A percentile compares a stretch with the other conserved stretches of the same genome.
phyloP scores from a whole-genome alignment of 2,797 vertebrate genomes.

The Pseudomugil gertrudae region DNA sequence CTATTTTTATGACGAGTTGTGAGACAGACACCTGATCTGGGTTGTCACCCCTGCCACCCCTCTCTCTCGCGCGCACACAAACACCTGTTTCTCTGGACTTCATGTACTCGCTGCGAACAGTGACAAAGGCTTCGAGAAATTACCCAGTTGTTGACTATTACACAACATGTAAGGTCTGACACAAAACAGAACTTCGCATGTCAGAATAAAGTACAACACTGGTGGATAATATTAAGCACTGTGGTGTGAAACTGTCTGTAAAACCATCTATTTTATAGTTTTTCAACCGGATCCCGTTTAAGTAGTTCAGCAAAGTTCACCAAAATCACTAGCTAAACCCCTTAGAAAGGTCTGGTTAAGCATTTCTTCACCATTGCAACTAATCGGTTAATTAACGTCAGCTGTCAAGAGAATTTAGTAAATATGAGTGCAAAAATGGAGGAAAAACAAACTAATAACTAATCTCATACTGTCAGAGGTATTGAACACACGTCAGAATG shows the following conservation, averaged over 20 bases:
- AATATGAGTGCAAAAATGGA: constrained; percentile 15
- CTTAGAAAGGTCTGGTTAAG: background rate
- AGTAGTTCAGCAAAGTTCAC: background rate
- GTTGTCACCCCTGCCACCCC: constrained; percentile 37
- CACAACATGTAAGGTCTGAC: background rate
- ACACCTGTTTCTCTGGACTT: constrained; percentile 77
- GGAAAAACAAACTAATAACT: background rate
- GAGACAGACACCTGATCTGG: constrained; percentile 71
- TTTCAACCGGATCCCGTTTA: background rate
- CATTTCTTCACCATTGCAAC: background rate
- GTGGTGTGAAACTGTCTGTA: background rate
- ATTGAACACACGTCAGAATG: background rate
- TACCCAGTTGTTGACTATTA: constrained; percentile 25
- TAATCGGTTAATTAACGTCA: background rate
- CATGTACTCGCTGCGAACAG: constrained; percentile 38
- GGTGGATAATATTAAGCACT: background rate
- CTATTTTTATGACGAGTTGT: constrained; percentile 76
- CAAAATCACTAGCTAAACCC: background rate
- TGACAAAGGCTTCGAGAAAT: constrained; percentile 33
- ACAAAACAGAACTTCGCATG: constrained; percentile 9
- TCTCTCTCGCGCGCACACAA: constrained; percentile 48
- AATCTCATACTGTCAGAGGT: background rate
- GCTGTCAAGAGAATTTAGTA: constrained; percentile 20
- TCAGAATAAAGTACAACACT: background rate
- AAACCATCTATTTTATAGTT: background rate